A percentile compares a stretch with the other conserved stretches of the same genome.
These are phyloP conservation scores for Dicranocentrus wangi DNA, from an alignment of 2,888 invertebrate species.

Conservation along the genomic window DNA sequence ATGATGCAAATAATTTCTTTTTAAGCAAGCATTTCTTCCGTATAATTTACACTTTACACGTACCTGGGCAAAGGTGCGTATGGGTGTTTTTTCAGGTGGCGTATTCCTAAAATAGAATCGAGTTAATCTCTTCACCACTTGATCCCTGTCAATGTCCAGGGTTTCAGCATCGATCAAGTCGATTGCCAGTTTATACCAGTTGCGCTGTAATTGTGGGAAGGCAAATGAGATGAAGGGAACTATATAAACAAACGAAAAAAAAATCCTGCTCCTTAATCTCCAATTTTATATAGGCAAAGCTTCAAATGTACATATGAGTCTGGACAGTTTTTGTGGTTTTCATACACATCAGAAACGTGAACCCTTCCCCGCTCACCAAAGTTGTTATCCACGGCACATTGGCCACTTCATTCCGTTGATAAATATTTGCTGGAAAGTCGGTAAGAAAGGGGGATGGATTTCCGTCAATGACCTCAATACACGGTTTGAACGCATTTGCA, in stretches of 20 bases:
- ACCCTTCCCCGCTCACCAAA: slow-evolving; percentile 55
- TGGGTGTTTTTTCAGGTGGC: slow-evolving; percentile 46
- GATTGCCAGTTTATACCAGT: slow-evolving; percentile 61
- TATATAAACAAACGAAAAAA: neutral
- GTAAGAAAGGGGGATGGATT: slow-evolving; percentile 62
- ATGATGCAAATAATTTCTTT: no score
- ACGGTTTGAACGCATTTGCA: slow-evolving; percentile 57
- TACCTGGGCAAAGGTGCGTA: slow-evolving; percentile 55
- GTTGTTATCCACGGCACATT: slow-evolving; percentile 62
- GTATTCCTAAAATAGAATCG: slow-evolving; percentile 58
- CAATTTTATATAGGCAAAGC: neutral
- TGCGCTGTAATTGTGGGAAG: slow-evolving; percentile 40
- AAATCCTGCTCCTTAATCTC: neutral
- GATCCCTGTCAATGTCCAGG: slow-evolving; percentile 37
- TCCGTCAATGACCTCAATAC: slow-evolving; percentile 45
- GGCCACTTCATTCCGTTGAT: slow-evolving; percentile 54
- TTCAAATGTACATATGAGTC: neutral
- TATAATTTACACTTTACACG: neutral
- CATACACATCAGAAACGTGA: slow-evolving; percentile 57
- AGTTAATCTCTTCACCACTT: slow-evolving; percentile 49
- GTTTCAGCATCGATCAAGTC: slow-evolving; percentile 59
- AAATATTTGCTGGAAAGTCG: slow-evolving; percentile 57
- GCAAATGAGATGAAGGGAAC: slow-evolving; percentile 41
- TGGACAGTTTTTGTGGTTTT: neutral
- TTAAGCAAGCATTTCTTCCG: neutral